phyloP scores from a whole-genome alignment of 2,797 vertebrate genomes.

The Crocidura indochinensis region DNA sequence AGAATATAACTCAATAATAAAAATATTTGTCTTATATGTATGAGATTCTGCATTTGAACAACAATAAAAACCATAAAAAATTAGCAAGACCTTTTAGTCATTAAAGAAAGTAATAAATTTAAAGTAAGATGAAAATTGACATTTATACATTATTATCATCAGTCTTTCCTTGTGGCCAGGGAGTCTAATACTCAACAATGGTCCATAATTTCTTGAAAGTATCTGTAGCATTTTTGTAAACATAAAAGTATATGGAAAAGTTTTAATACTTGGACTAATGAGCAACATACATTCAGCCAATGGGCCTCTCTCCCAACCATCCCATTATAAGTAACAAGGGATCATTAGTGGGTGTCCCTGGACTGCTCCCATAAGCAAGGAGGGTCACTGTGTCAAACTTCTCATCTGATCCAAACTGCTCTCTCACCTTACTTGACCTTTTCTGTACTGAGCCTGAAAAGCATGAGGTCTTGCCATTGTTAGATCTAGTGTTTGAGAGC shows the following conservation, averaged over 20 bases:
- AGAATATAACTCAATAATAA: no score
- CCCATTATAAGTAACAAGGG: neutral
- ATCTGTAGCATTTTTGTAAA: slow-evolving; percentile 2
- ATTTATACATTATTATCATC: neutral
- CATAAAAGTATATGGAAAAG: neutral
- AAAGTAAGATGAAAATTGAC: slow-evolving; percentile 15
- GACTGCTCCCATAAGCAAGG: no score
- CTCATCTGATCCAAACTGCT: neutral
- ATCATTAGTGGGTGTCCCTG: neutral
- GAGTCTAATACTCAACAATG: neutral
- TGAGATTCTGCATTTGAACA: no score
- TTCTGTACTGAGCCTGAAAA: slow-evolving; percentile 36
- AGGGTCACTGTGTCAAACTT: neutral
- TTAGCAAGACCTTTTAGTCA: no score
- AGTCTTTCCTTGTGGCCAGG: neutral
- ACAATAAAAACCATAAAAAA: no score
- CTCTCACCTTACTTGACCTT: slow-evolving; percentile 25
- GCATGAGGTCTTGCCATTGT: neutral
- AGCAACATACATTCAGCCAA: neutral
- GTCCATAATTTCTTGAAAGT: neutral
- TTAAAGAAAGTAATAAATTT: neutral
- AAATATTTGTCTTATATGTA: no score
- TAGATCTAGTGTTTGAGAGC: neutral
- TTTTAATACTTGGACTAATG: slow-evolving; percentile 15
- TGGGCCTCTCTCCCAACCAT: neutral